Evolutionary conservation across 2,888 invertebrate genomes (phyloP), one percentile per base, ranked within the genome.

Genomic region (Pecten maximus): DNA sequence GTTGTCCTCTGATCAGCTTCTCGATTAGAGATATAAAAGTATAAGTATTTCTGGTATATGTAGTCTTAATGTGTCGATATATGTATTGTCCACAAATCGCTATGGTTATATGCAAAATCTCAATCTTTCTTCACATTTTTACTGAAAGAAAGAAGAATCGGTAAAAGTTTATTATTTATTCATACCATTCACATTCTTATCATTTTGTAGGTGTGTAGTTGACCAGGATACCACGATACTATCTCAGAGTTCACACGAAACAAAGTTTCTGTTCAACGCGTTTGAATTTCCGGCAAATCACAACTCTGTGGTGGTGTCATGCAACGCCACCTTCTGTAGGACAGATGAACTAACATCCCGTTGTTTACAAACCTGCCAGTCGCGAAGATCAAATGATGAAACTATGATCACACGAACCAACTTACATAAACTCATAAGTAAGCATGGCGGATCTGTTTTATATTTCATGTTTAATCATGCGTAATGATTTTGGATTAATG

Each of bases 221-320:
- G 94, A 93, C 87, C 90, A 92, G 0, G 91, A 91, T 54, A 94
- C 94, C 6, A 91, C 89, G 28, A 92, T 94, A 28, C 54, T 93
- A 3, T 93, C 93, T 2, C 94, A 94, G 60, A 92, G 92, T n/a
- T 92, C 90, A 3, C 94, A 94, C 89, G 92, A 93, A 88, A 94
- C 94, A 0, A 89, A 93, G 44, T 94, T 94, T 87, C 89, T 92
- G 8, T 93, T 94, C 90, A 92, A 91, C 40, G 94, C 93, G 8
- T 94, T 94, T 86, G 93, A 94, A 54, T 94, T 94, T 90, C 93
- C 94, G 2, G 91, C 91, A 39, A 92, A 92, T 40, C 92, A 93
- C 87, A 90, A 91, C 40, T 88, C 87, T 8, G 94, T 94, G 12
- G 93, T 93, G 74, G 88, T 94, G 39, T 92, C 89, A n/a, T 94